Conservation (phyloP, 1,140 invertebrate genomes). For the Panonychus citri region DNA sequence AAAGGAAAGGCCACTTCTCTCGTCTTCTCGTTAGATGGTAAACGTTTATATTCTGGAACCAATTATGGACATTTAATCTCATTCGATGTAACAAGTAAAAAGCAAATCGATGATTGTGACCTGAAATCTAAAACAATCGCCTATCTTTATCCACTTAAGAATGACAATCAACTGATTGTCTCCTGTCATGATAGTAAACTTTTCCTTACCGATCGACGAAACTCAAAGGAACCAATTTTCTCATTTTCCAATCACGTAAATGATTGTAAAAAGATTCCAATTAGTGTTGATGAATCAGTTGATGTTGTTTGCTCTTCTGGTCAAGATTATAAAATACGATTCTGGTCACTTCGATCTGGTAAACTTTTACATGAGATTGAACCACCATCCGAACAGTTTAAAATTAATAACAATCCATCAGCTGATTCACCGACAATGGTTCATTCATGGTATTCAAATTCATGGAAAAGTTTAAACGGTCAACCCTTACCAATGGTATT, state of each 20-base stretch:
- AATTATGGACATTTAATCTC: background rate
- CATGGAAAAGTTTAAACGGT: background rate
- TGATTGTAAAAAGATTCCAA: background rate
- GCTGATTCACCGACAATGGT: background rate
- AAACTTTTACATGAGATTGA: background rate
- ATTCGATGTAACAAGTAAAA: background rate
- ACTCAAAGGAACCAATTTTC: background rate
- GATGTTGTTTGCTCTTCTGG: conserved; percentile 1
- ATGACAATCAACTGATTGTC: background rate
- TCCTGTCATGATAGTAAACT: background rate
- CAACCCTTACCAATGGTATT: background rate
- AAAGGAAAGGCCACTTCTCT: background rate
- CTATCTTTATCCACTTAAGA: background rate
- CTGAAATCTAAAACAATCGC: background rate
- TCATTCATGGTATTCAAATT: conserved; percentile 1
- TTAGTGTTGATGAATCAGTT: conserved; percentile 2
- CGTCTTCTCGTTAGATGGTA: background rate
- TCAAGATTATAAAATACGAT: background rate
- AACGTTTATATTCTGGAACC: background rate
- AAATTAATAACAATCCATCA: background rate
- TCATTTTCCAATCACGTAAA: background rate
- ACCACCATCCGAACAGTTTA: background rate
- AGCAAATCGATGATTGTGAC: background rate
- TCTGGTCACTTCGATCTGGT: background rate
- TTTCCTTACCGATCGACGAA: background rate